Base-by-base conservation (phyloP, 1,140 invertebrate species). In the Pseudoatta argentina region DNA sequence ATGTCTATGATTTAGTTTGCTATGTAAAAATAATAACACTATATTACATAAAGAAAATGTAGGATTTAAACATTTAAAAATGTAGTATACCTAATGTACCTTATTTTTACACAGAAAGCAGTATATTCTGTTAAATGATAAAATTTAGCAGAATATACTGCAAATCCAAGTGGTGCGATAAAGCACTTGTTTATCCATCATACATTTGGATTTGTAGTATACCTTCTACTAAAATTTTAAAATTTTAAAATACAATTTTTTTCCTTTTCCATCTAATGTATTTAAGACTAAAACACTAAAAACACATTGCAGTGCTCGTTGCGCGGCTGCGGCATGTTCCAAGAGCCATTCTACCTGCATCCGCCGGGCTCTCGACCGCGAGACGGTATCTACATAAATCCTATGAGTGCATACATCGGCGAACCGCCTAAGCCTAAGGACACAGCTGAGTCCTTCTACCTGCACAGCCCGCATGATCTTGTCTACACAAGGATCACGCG, bases 341-440 rank as follows among this genome's bases (percentile, higher is more conserved):
- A 95, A 91, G 94, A 95, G 91, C 95, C 95, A 75, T 95, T 95
- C 63, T 95, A 95, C 92, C 82, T 95, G 91, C 94, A 96, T 92
- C 96, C 87, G 82, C 96, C 88, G 59, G 95, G 88, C 7, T 91
- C 94, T 39, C 94, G 91, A 51, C 97, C 97, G 1, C 97, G 97
- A 77, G 97, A 98, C 92, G 97, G 97, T 0, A 96, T 98, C 12
- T 98, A 98, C 92, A 97, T 98, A 86, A 98, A 98, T 92, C 97
- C 97, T 0, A 98, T 98, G 97, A 96, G 96, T 73, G 92, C 93
- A 14, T 94, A 93, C 55, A 93, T 94, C 53, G 88, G 89, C 73
- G 93, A 94, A 3, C 76, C 94, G 5, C 90, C 90, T 18, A 94
- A 93, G 51, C 83, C 92, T 14, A 93, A 93, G 81, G 93, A 94